These are phyloP conservation scores for Echinops telfairi DNA, from an alignment of 2,113 vertebrate genomes.

Conservation along the genomic window DNA sequence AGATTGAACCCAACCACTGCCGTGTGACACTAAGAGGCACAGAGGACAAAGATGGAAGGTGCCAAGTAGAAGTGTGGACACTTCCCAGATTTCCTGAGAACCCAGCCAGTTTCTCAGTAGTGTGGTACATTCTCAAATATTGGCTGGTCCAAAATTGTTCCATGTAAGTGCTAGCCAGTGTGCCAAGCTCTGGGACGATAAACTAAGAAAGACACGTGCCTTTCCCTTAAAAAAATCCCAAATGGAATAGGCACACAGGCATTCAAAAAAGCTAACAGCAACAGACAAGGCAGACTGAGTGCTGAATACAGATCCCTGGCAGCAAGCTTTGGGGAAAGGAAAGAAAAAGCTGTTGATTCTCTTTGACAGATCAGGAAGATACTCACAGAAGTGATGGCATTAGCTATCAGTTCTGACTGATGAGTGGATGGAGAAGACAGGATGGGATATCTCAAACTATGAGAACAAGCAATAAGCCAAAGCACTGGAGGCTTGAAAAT, in stretches of 20 bases:
- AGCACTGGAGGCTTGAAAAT: not conserved
- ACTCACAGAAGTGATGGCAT: constrained; percentile 2
- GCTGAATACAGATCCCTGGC: not conserved
- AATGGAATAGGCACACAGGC: not conserved
- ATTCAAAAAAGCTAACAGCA: constrained; percentile 13
- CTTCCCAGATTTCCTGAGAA: not conserved
- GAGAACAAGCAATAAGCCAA: not conserved
- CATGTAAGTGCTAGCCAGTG: not conserved
- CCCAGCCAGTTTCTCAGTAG: not conserved
- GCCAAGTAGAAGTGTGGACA: not conserved
- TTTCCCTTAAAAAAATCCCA: not conserved
- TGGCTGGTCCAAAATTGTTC: constrained; percentile 40
- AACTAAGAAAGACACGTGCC: not conserved
- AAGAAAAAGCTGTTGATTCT: not conserved
- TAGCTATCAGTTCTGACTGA: constrained; percentile 55
- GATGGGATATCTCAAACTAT: not conserved
- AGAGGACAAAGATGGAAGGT: not conserved
- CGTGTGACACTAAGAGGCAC: not conserved
- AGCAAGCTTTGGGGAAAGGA: not conserved
- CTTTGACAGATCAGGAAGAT: constrained; percentile 45
- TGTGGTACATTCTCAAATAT: not conserved
- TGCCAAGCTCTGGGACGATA: constrained; percentile 29
- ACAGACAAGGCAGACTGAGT: not conserved
- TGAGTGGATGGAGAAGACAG: not conserved
- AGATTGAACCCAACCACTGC: not conserved